A percentile compares a stretch with the other conserved stretches of the same genome.
Evolutionary conservation across 2,797 vertebrate species (phyloP).

Genomic region (Phoebastria nigripes): DNA sequence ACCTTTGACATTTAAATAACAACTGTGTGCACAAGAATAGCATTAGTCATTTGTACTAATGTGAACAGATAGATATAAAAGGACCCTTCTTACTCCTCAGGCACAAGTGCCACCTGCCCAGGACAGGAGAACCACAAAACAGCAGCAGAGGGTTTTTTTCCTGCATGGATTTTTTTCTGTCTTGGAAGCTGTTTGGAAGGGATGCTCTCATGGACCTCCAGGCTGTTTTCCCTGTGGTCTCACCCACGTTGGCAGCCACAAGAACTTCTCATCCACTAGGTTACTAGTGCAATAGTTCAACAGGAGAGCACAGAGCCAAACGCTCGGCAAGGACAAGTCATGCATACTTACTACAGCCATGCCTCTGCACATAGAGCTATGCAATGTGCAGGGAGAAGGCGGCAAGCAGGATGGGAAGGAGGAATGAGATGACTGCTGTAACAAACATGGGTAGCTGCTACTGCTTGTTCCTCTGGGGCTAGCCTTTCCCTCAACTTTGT

Average conservation of each 20-base stretch:
- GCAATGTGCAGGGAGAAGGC: fast-evolving
- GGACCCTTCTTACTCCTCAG: neutral
- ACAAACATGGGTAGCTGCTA: neutral
- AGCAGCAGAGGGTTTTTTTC: neutral
- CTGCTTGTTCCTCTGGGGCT: neutral
- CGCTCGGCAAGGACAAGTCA: neutral
- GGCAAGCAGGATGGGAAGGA: neutral
- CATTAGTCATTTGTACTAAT: neutral
- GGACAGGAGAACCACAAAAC: neutral
- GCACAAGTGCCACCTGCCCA: neutral
- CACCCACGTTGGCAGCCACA: neutral
- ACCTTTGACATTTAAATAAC: neutral
- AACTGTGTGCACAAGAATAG: neutral
- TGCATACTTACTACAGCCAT: fast-evolving
- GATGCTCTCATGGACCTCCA: neutral
- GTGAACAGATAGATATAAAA: neutral
- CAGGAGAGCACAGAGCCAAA: neutral
- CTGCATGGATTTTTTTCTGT: neutral
- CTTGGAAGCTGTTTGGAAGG: neutral
- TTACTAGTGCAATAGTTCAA: neutral
- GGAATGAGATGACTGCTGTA: neutral
- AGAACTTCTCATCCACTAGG: neutral
- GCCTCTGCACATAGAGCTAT: neutral
- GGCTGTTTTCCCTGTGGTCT: neutral
- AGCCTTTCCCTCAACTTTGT: neutral